Evolutionary conservation across 2,888 invertebrate genomes (phyloP), one percentile per base, ranked within the genome.

Genomic region (Sphaerophoria taeniata): DNA sequence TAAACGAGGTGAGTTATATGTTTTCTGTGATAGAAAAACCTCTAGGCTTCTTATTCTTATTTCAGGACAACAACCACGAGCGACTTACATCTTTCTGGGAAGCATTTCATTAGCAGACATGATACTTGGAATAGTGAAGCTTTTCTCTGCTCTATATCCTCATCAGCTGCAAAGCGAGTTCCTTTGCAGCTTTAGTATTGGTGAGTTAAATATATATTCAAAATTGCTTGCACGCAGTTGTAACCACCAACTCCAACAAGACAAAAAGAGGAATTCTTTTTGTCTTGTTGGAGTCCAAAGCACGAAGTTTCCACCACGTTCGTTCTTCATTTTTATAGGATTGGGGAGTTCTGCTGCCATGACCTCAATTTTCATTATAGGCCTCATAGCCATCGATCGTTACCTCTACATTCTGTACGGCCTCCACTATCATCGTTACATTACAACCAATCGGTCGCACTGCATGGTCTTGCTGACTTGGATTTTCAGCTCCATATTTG

Each of bases 341-440:
- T n/a, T n/a, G n/a, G n/a, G n/a, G n/a, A n/a, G n/a, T n/a, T n/a
- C n/a, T n/a, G n/a, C n/a, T 51, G 94, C 94, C 0, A 91, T 95
- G 89, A 93, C 94, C 6, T 95, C 95, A 0, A 93, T 95, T 80
- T 94, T 94, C 89, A 94, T 94, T 60, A 94, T 95, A 3, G 94
- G 94, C 0, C 90, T 95, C 7, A 94, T 95, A 45, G 95, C 94
- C 3, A 91, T 95, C 0, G 95, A 95, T 88, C 92, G 95, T 36
- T 95, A 93, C 88, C 93, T 95, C 55, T 95, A 94, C 89, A 95
- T 95, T 56, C 89, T 95, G 0, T 94, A 95, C 88, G 95, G 95
- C 0, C 89, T 95, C 14, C 93, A 94, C 89, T 95, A 95, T 88
- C 93, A 94, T 88, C 92, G 93, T 75, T 94, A 94, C 93, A 93